Percentiles rank a stretch among this genome's conserved stretches.
Evolutionary conservation across 2,113 vertebrate genomes (phyloP).

Genomic region (Telmatochromis sp.): DNA sequence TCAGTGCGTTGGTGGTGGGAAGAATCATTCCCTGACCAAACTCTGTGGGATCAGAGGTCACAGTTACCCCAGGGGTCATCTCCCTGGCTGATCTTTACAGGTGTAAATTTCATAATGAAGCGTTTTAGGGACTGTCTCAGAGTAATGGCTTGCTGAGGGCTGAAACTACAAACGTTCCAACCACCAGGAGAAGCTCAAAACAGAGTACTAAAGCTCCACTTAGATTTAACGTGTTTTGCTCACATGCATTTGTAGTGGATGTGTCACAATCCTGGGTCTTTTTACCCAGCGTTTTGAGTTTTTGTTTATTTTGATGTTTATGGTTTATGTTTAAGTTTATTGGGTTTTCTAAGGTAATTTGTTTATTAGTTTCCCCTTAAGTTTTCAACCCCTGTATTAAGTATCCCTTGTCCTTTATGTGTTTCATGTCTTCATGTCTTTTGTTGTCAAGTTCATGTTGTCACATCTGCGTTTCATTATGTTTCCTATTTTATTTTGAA

Average conservation of each 20-base stretch:
- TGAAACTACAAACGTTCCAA: background rate
- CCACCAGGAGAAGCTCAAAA: background rate
- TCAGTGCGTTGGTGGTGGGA: constrained; percentile 78
- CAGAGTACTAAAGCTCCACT: background rate
- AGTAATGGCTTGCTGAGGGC: background rate
- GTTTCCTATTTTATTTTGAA: background rate
- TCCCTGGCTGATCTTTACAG: background rate
- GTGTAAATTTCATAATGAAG: background rate
- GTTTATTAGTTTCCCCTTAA: background rate
- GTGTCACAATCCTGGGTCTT: background rate
- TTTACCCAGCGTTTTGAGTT: background rate
- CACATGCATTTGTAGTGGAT: background rate
- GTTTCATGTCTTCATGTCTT: background rate
- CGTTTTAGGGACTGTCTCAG: background rate
- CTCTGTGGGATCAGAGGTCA: constrained; percentile 69
- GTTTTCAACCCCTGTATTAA: background rate
- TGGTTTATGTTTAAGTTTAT: background rate
- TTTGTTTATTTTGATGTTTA: background rate
- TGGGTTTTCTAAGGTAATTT: background rate
- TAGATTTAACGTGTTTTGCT: background rate
- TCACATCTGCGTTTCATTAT: background rate
- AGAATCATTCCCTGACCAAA: constrained; percentile 97
- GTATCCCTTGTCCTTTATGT: background rate
- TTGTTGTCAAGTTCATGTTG: background rate
- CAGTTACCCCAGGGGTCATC: background rate